phyloP scores from a whole-genome alignment of 2,888 invertebrate species.

The Sphaerophoria rueppellii region DNA sequence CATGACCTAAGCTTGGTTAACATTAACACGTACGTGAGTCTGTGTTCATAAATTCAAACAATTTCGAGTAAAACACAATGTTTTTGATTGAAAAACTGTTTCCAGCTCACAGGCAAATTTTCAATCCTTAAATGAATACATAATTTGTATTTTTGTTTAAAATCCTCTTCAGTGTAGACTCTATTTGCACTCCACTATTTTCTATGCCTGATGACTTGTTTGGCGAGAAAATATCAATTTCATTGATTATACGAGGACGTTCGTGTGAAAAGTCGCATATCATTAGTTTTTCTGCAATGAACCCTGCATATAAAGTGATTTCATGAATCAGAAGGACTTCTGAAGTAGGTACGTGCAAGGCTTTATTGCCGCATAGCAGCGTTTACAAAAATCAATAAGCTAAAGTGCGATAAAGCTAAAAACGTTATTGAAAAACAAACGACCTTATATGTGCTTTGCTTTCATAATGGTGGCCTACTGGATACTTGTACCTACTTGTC shows the following conservation, averaged over 20 bases:
- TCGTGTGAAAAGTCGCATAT: neutral
- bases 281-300: neutral
- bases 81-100: too few species aligned
- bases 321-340: slow-evolving; percentile 11
- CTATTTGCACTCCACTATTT: neutral
- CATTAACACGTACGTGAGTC: too few species aligned
- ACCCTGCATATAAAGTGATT: slow-evolving; percentile 7
- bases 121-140: too few species aligned
- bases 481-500: neutral
- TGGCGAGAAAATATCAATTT: neutral
- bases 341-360: slow-evolving; percentile 22
- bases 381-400: slow-evolving; percentile 16
- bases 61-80: too few species aligned
- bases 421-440: slow-evolving; percentile 3
- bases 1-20: too few species aligned
- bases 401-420: neutral
- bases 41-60: too few species aligned
- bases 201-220: neutral
- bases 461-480: neutral
- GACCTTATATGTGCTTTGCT: slow-evolving; percentile 3
- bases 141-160: too few species aligned
- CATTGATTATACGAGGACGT: slow-evolving; percentile 11
- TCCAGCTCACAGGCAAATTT: too few species aligned
- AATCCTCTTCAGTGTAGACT: too few species aligned
- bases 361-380: neutral